Evolutionary conservation across 2,113 vertebrate genomes (phyloP), one percentile per base, ranked within the genome.

Genomic region (Aix galericulata): DNA sequence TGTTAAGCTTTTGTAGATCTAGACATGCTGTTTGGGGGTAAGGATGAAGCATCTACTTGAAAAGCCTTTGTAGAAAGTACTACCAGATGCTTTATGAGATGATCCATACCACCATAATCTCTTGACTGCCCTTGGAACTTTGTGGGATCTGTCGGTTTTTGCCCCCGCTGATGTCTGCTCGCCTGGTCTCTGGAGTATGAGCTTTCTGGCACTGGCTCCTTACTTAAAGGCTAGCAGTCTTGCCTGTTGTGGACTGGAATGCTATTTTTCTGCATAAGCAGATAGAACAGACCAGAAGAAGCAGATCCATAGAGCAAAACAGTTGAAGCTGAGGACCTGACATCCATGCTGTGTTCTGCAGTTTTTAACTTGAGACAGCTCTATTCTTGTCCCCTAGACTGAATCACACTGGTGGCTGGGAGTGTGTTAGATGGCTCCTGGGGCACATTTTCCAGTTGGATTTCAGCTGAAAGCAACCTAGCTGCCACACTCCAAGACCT

Each of bases 121-220:
- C 21, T 42, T 46, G 3, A 8, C 66, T 60, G 25, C 15, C 46
- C 64, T 50, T 55, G 62, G 56, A 42, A 29, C 36, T 40, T 36
- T 0, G 0, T 53, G 44, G 4, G 3, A 26, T 38, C 50, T 52
- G 3, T 25, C 0, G 0, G 38, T 48, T 78, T n/a, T 86, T 62
- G 32, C n/a, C 9, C 6, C 23, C 56, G 34, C 6, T 8, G n/a
- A 34, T 23, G 18, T 38, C 26, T 55, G n/a, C 25, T 72, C 48
- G 11, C 32, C 11, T 38, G 9, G 16, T 38, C 36, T 59, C 32
- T 64, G 25, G 29, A 27, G 7, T 71, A 69, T 34, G 34, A 59
- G 12, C 6, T 14, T 58, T 46, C 14, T 69, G 53, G 55, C 36
- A 66, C 36, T 36, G 8, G 38, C 29, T 25, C 53, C 9, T 23